Base-by-base conservation (phyloP, 2,888 invertebrate genomes). In the Scaptomyza flava region DNA sequence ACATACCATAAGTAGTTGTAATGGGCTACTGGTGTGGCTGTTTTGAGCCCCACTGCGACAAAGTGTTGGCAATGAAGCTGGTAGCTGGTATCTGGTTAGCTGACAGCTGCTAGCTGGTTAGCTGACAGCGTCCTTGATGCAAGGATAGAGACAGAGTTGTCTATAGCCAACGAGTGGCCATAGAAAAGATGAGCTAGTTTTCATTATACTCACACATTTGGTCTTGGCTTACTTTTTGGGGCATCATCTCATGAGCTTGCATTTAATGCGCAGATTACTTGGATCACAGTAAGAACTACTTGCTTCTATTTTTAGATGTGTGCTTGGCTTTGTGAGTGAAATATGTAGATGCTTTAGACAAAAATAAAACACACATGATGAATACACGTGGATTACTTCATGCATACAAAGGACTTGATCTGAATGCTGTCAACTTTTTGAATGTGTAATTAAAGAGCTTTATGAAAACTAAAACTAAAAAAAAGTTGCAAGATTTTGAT, bases 1-100 rank as follows among this genome's bases (percentile, higher is more conserved):
- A 86, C 84, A 87, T 87, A 81, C 83, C 86, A 74, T 84, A 88
- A 87, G 84, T 84, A 84, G 84, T 84, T 85, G 88, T 86, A 85
- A 85, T 85, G 84, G 84, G 72, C 78, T 82, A 65, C 65, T 58
- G 58, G 34, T 54, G 61, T 38, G 48, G 53, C 36, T 58, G 63
- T 56, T 62, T 34, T 57, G 46, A 47, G 52, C 43, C 47, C 48
- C 42, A 63, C 42, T 47, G 69, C 80, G 82, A 85, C 88, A 84
- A 85, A 85, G 78, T 84, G 88, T 82, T 79, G 67, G 80, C 75
- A 78, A 75, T 82, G 86, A 80, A 75, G 51, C 38, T 48, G 31
- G 41, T 5, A 42, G 20, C 41, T 34, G 43, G 8, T 11, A 33
- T 5, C 20, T 48, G 79, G 68, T 48, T 41, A 65, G 58, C 63